These are phyloP conservation scores for Samia ricini DNA, from an alignment of 1,140 invertebrate species.

Conservation along the genomic window DNA sequence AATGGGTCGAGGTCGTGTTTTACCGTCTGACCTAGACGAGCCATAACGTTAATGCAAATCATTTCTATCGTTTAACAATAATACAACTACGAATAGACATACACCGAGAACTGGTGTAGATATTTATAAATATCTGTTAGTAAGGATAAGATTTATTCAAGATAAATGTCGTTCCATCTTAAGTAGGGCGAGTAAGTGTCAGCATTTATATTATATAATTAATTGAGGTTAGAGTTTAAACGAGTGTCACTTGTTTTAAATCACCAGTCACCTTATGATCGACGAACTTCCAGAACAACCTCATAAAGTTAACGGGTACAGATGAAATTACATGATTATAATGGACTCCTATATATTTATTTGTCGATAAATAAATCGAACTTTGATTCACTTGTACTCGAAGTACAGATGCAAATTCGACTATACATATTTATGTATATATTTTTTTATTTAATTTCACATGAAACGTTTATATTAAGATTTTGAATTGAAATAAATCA, in stretches of 20 bases:
- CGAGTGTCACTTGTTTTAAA: neutral
- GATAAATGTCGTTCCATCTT: neutral
- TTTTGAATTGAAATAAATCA: neutral
- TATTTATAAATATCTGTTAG: no score
- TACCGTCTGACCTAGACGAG: constrained; percentile 46
- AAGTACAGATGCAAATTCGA: no score
- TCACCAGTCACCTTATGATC: neutral
- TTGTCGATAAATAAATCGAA: no score
- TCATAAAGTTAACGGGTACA: neutral
- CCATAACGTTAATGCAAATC: constrained; percentile 18
- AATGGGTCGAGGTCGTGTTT: constrained; percentile 65
- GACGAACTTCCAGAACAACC: neutral
- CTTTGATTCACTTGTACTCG: no score
- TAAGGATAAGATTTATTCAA: no score
- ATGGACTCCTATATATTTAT: neutral
- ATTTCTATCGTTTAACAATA: neutral
- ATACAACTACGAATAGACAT: neutral
- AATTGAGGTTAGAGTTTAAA: neutral
- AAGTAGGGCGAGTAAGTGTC: neutral
- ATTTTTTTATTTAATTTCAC: no score
- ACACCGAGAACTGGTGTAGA: no score
- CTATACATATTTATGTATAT: no score
- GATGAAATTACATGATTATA: neutral
- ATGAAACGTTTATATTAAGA: no score
- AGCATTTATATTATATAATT: neutral